Conservation (phyloP, 1,140 invertebrate species). For the Ganaspis sp. region DNA sequence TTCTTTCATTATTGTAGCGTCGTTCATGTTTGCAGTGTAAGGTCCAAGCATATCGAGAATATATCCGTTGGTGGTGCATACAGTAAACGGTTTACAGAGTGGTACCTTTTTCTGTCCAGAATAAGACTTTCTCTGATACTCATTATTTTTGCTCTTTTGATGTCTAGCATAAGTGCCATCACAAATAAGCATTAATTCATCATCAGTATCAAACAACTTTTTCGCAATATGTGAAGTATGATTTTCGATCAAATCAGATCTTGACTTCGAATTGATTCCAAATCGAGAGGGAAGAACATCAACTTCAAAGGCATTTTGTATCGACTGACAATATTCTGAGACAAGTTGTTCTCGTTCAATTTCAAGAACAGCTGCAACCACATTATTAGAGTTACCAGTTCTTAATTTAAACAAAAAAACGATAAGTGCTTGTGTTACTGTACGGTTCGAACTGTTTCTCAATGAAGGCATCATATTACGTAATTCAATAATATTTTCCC, state of each 20-base stretch:
- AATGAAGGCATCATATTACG: constrained; percentile 27
- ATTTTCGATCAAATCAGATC: constrained; percentile 41
- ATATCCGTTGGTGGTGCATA: constrained; percentile 33
- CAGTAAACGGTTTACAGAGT: constrained; percentile 43
- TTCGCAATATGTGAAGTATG: constrained; percentile 37
- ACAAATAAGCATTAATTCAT: constrained; percentile 46
- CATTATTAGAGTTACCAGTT: constrained; percentile 36
- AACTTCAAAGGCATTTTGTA: constrained; percentile 38
- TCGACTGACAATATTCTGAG: not conserved
- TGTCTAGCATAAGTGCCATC: constrained; percentile 47
- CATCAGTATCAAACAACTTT: constrained; percentile 33
- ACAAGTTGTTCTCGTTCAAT: constrained; percentile 35
- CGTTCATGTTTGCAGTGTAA: constrained; percentile 48
- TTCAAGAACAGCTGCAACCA: constrained; percentile 30
- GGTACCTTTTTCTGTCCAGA: constrained; percentile 46
- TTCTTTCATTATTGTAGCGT: constrained; percentile 52
- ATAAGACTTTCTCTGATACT: not conserved
- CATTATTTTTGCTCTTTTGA: constrained; percentile 52
- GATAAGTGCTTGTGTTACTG: too few species aligned
- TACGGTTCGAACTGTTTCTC: not conserved
- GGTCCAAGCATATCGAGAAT: constrained; percentile 44
- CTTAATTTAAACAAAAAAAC: constrained; percentile 38
- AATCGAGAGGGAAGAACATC: constrained; percentile 36
- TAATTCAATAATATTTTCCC: constrained; percentile 35
- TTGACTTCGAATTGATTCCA: constrained; percentile 28